These are phyloP conservation scores for Sterrhoptilus dennistouni DNA, from an alignment of 2,113 vertebrate species.

Conservation along the genomic window DNA sequence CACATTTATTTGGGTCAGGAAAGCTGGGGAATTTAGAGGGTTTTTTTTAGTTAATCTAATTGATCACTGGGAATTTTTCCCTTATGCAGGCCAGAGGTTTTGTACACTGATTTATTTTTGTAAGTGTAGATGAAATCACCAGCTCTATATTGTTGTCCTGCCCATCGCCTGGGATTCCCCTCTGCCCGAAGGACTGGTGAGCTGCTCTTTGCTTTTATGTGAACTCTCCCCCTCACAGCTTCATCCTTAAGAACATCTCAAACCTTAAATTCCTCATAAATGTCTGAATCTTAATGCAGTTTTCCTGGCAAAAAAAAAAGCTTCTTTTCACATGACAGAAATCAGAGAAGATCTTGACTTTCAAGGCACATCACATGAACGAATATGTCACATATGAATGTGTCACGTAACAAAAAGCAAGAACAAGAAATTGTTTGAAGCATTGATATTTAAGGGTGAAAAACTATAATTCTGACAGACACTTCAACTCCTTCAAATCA, in stretches of 20 bases:
- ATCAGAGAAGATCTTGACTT: neutral
- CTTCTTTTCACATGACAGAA: neutral
- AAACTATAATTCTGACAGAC: neutral
- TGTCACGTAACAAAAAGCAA: neutral
- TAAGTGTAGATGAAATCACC: neutral
- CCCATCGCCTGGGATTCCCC: neutral
- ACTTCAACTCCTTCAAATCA: neutral
- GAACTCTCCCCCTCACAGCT: neutral
- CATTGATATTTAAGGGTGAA: neutral
- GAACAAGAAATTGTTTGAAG: neutral
- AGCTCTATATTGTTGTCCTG: neutral
- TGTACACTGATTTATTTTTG: neutral
- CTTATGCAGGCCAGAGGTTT: neutral
- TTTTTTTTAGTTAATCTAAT: neutral
- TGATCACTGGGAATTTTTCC: neutral
- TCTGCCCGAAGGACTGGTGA: neutral
- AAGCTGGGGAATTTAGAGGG: neutral
- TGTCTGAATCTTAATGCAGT: neutral
- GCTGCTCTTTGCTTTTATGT: neutral
- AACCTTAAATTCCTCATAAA: neutral
- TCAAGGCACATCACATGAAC: neutral
- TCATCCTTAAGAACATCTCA: neutral
- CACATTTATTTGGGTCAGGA: neutral
- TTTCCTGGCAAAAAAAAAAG: neutral
- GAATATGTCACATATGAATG: neutral